phyloP scores from a whole-genome alignment of 2,113 vertebrate species.

The Petaurus breviceps region DNA sequence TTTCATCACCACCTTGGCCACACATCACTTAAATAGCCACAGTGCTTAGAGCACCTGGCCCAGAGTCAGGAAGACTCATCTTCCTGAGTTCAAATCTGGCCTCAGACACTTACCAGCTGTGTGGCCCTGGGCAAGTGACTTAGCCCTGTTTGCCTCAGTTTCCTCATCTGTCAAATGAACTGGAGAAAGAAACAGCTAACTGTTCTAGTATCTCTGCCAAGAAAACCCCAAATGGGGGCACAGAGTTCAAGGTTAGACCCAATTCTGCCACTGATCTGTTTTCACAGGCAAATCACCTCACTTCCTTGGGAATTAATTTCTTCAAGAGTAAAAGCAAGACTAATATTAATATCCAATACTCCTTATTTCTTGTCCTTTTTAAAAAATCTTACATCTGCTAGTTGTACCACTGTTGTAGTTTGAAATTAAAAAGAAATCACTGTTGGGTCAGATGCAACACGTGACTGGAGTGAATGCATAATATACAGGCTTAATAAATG shows the following conservation, averaged over 20 bases:
- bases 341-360: not conserved
- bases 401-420: not conserved
- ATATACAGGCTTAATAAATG: not conserved
- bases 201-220: not conserved
- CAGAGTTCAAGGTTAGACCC: not conserved
- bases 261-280: not conserved
- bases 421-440: not conserved
- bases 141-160: not conserved
- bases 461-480: not conserved
- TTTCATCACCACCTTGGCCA: not conserved
- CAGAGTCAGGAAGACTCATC: not conserved
- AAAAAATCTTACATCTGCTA: not conserved
- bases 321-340: not conserved
- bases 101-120: accelerated
- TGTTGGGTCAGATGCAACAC: not conserved
- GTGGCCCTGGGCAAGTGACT: not conserved
- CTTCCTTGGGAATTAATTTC: not conserved
- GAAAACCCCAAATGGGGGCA: not conserved
- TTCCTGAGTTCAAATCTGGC: too few species aligned
- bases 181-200: not conserved
- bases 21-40: not conserved
- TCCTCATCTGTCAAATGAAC: not conserved
- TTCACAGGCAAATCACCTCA: not conserved
- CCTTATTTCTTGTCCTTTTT: not conserved
- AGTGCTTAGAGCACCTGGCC: not conserved